These are phyloP conservation scores for Grammomys surdaster DNA, from an alignment of 2,113 vertebrate genomes.

Conservation along the genomic window DNA sequence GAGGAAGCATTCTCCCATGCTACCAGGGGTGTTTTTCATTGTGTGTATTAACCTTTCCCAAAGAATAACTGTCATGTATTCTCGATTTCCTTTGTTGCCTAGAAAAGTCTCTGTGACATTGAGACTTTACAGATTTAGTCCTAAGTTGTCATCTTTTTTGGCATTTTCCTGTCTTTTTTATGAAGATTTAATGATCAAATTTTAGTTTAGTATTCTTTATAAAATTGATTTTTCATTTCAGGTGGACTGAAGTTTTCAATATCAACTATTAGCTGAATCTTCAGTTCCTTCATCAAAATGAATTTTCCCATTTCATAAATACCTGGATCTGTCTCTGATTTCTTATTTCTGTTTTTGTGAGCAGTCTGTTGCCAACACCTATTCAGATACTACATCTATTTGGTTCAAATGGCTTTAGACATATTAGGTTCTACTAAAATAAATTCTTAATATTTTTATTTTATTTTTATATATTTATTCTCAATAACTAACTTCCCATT, in stretches of 20 bases:
- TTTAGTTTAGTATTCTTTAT: neutral
- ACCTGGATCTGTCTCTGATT: neutral
- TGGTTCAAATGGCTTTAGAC: neutral
- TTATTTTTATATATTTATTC: constrained; percentile 45
- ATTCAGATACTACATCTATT: neutral
- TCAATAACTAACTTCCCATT: constrained; percentile 43
- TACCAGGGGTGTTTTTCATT: neutral
- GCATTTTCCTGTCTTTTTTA: neutral
- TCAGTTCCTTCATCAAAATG: neutral
- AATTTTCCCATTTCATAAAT: neutral
- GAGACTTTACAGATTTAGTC: constrained; percentile 35
- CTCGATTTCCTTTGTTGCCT: neutral
- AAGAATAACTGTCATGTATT: neutral
- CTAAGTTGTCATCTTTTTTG: neutral
- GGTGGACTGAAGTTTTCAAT: neutral
- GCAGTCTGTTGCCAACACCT: neutral
- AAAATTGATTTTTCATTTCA: constrained; percentile 54
- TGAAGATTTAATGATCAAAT: neutral
- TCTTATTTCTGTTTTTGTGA: constrained; percentile 16
- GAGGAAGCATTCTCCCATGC: neutral
- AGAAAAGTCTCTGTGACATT: neutral
- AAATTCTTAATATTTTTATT: neutral
- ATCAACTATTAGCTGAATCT: neutral
- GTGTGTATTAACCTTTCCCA: neutral
- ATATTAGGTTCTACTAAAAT: constrained; percentile 10